A percentile compares a stretch with the other conserved stretches of the same genome.
phyloP scores from a whole-genome alignment of 2,888 invertebrate genomes.

The Amaurobius ferox region DNA sequence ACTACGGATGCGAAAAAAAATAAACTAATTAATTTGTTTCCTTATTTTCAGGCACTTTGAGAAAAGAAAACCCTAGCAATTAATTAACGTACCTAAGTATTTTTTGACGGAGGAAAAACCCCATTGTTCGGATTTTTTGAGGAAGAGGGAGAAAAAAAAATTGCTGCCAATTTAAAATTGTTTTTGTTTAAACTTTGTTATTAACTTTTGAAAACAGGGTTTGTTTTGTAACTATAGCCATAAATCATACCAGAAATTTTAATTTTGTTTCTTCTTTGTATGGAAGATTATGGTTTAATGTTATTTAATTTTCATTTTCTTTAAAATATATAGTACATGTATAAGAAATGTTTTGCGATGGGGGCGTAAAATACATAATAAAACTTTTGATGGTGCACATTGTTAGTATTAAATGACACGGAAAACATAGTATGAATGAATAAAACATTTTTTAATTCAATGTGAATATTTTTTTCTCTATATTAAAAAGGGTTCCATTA shows the following conservation, averaged over 20 bases:
- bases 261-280: background rate
- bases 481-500: no score
- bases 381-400: no score
- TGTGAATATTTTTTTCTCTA: no score
- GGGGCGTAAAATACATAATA: no score
- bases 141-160: background rate
- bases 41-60: background rate
- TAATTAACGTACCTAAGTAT: constrained; percentile 2
- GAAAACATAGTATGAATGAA: no score
- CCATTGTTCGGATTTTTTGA: background rate
- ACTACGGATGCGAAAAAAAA: background rate
- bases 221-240: background rate
- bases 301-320: no score
- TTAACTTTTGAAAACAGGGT: background rate
- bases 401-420: no score
- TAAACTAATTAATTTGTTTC: constrained; percentile 11
- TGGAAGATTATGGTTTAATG: no score
- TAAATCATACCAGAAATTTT: background rate
- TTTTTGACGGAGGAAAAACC: background rate
- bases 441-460: no score
- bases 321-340: no score
- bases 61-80: background rate
- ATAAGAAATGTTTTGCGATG: no score
- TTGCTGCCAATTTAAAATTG: background rate
- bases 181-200: constrained; percentile 1